A percentile compares a stretch with the other conserved stretches of the same genome.
Conservation (phyloP, 2,113 vertebrate species). For the Syngnathoides biaculeatus region DNA sequence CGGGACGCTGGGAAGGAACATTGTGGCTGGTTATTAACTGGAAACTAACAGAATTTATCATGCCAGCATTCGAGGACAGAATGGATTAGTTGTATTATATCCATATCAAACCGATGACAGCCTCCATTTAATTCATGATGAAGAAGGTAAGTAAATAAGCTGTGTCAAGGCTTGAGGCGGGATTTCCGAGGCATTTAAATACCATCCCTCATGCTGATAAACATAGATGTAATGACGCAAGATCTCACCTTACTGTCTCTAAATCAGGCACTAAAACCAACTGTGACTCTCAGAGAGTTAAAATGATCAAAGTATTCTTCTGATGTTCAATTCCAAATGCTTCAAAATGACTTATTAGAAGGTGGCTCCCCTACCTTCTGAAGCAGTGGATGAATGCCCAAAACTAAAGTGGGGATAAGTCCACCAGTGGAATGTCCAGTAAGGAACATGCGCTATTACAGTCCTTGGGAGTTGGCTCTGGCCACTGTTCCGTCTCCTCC, state of each 20-base stretch:
- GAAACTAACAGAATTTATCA: conserved; percentile 23
- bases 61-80: neutral
- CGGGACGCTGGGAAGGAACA: conserved; percentile 42
- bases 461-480: conserved; percentile 32
- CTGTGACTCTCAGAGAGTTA: conserved; percentile 8
- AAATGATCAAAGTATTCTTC: conserved; percentile 3
- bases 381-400: conserved; percentile 26
- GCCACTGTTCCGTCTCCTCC: conserved; percentile 33
- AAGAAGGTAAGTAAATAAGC: neutral
- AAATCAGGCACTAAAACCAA: conserved; percentile 39
- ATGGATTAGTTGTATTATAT: neutral
- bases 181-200: conserved; percentile 15
- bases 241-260: conserved; percentile 38
- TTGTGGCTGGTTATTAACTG: conserved; percentile 2
- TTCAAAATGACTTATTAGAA: conserved; percentile 5
- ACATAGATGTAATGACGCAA: conserved; percentile 56
- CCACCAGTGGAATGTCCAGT: conserved; percentile 29
- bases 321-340: conserved; percentile 6
- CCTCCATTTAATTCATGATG: neutral
- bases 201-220: conserved; percentile 34
- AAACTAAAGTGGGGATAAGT: conserved; percentile 44
- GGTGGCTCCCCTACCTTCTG: conserved; percentile 53
- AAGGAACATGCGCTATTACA: conserved; percentile 27
- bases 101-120: neutral
- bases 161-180: conserved; percentile 5